Evolutionary conservation across 2,797 vertebrate species (phyloP), one percentile per base, ranked within the genome.

Genomic region (Anas georgica): DNA sequence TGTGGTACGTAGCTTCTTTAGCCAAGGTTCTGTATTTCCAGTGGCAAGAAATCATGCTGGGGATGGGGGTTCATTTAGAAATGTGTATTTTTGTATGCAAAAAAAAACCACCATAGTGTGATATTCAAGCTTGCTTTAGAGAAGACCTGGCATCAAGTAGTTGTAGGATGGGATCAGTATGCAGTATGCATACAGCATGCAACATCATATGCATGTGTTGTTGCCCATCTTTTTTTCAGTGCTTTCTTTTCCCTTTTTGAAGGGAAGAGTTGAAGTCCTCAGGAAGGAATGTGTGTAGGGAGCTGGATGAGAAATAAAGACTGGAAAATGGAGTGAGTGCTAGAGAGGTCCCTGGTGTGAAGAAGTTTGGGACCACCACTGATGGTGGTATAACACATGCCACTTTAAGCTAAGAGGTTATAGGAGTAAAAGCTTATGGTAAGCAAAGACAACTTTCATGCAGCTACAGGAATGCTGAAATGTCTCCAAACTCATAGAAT

Each of bases 301-400:
- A 63, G 12, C 21, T 78, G 48, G n/a, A 45, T 62, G 41, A 56
- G 28, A 73, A 52, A 50, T 29, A 50, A 58, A 78, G 48, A n/a
- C 28, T 73, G 55, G 60, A 56, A 73, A 73, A 29, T 0, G 35
- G 22, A 67, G 84, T 56, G 31, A 26, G 3, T 39, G 23, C 21
- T 68, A 33, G 41, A 45, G 62, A 23, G 5, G 14, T 74, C n/a
- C 10, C 4, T 79, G 62, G 6, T 43, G 18, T 74, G n/a, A 74
- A 14, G 63, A 69, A 22, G 11, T 52, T 78, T 78, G 48, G 54
- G 31, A 83, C 48, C 17, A n/a, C 18, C 22, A 33, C 9, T 17
- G 35, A 15, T 56, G 55, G 37, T 4, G 0, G 0, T 10, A 15
- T 12, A 62, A 26, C 31, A 18, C 7, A 2, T 41, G 54, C 23